Evolutionary conservation across 2,888 invertebrate species (phyloP), one percentile per base, ranked within the genome.

Genomic region (Drosophila recens): DNA sequence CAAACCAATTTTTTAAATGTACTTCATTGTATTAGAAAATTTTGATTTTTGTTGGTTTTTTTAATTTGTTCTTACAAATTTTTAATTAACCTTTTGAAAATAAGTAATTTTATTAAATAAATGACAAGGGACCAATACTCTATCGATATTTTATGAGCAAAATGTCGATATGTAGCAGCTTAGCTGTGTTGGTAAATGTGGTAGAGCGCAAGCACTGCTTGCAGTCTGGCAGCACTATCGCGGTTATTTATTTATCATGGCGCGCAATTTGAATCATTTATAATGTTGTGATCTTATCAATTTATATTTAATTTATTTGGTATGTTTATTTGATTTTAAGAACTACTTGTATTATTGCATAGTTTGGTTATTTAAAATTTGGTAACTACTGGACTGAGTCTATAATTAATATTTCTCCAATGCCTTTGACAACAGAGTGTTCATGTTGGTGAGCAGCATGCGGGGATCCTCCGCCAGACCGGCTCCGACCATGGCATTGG

Each of bases 401-500:
- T 30, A 8, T 2, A 8, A 30, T 77, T 80, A 95, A 92, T 95
- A 94, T 93, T 97, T 97, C 82, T 97, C 96, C 83, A 98, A 94
- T 48, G 96, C 96, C 92, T 96, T 95, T 2, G 95, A 94, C 75
- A 99, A 93, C 58, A 99, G 94, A 81, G 97, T 96, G 92, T 98
- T 99, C 93, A 99, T 96, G 62, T 97, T 95, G 2, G 95, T 95
- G 33, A 99, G 94, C 76, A 98, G 94, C 69, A 95, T 95, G 75
- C 98, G 94, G 0, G 99, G 97, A 93, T 99, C 98, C 91, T 98
- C 96, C 1, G 98, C 95, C 34, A 99, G 94, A 10, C 99, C 99
- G 42, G 99, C 99, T 4, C 97, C 96, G 10, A 98, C 97, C 97
- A 99, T 97, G 0, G 98, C 97, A 92, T 98, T 98, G 65, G 96